Evolutionary conservation across 2,113 vertebrate species (phyloP).

Genomic region (Noturus placidus): DNA sequence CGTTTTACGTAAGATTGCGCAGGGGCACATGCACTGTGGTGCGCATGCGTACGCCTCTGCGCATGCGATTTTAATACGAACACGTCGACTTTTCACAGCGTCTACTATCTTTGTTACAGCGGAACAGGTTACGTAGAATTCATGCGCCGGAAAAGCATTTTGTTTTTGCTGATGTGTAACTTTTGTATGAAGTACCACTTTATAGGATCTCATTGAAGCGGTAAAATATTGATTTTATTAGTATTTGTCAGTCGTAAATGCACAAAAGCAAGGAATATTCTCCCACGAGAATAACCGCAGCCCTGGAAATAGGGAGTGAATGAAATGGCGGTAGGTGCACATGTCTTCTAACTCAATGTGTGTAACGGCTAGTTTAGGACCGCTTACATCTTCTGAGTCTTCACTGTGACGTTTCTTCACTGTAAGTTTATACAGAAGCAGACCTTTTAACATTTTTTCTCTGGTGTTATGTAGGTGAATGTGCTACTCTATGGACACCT

Average conservation of each 20-base stretch:
- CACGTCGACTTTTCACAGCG: neutral
- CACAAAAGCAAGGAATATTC: neutral
- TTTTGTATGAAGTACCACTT: neutral
- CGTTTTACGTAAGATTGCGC: neutral
- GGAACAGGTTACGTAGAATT: neutral
- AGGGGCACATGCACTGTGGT: neutral
- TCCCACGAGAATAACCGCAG: neutral
- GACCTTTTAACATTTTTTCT: neutral
- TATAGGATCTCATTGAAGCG: neutral
- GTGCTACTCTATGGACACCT: no score
- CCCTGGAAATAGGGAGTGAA: neutral
- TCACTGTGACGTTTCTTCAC: neutral
- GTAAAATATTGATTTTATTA: neutral
- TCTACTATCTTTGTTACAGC: neutral
- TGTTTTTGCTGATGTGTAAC: constrained; percentile 37
- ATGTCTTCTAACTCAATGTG: neutral
- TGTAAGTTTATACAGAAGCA: neutral
- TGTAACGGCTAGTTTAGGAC: neutral
- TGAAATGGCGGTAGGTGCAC: constrained; percentile 34
- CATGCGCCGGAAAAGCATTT: neutral
- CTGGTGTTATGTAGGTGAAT: neutral
- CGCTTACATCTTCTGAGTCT: neutral
- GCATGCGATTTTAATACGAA: neutral
- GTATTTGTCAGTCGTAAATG: neutral
- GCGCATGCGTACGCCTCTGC: neutral